These are phyloP conservation scores for Aldabrachelys gigantea DNA, from an alignment of 2,113 vertebrate genomes.

Conservation along the genomic window DNA sequence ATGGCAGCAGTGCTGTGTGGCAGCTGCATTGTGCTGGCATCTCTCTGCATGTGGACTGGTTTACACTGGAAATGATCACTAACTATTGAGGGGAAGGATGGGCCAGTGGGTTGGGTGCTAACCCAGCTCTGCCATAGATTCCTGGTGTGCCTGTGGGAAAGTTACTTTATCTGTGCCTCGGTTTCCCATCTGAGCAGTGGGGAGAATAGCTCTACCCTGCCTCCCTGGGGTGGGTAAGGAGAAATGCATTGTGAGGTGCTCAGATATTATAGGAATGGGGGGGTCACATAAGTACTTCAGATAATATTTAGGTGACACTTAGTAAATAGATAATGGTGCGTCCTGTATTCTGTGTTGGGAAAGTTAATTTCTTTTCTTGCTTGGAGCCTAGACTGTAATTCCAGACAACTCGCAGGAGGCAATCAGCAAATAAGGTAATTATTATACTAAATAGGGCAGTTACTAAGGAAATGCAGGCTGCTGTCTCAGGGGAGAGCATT, in stretches of 20 bases:
- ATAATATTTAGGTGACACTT: neutral
- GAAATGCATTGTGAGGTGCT: neutral
- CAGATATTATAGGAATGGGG: neutral
- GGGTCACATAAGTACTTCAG: neutral
- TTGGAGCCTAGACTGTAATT: neutral
- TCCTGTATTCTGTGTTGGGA: neutral
- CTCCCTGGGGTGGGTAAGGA: neutral
- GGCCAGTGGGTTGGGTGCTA: neutral
- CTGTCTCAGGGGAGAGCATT: neutral
- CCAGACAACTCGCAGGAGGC: neutral
- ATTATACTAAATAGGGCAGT: neutral
- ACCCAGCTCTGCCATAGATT: neutral
- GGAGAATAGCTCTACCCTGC: neutral
- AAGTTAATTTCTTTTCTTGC: neutral
- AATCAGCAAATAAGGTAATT: neutral
- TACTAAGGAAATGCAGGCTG: neutral
- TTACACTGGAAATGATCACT: neutral
- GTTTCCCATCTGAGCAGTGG: neutral
- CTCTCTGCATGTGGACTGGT: neutral
- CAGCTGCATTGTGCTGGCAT: too few relatives aligned
- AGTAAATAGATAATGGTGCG: neutral
- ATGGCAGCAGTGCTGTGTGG: neutral
- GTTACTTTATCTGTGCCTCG: neutral
- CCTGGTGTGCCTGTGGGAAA: neutral
- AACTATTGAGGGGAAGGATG: too few relatives aligned